Base-by-base conservation (phyloP, 2,113 vertebrate species). In the Micromys minutus region DNA sequence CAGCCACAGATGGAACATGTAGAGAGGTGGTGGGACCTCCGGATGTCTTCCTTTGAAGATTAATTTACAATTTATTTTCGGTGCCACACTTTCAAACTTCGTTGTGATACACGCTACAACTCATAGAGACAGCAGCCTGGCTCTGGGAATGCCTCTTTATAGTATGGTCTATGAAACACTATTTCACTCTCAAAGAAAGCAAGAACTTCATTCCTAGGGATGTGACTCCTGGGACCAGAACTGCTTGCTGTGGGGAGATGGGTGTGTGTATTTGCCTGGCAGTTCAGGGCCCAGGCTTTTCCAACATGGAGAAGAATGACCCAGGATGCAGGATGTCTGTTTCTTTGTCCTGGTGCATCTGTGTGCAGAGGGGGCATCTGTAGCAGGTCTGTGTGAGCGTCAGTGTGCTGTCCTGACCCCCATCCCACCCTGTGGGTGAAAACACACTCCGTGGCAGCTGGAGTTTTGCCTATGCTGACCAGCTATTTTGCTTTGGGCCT, bases 101-200 rank as follows among this genome's bases (percentile, higher is more conserved):
- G 11, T 34, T 67, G 75, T 36, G 0, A 19, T 16, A 22, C 16
- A 0, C 8, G 24, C 29, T 21, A 22, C 22, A 19, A 21, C 19
- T 52, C 12, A 10, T 1, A 7, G 11, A 15, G 13, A n/a, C 1
- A 19, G 22, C 34, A 24, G 1, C 42, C 45, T 17, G 50, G n/a
- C 24, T 59, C 34, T 34, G 77, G 31, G 47, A 65, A 31, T 12
- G 3, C 0, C 39, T 59, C 3, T 52, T 57, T 16, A 26, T 26
- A 36, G 29, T 15, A 31, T 24, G 12, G 34, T 57, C 50, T 72
- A 39, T 83, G 63, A 91, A 83, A 34, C n/a, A 19, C 19, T 55
- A 4, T 67, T 34, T 71, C 0, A 11, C 17, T 31, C 77, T 19
- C 47, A 42, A 31, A 34, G 26, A 45, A 34, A 72, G 29, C 13